Conservation (phyloP, 2,797 vertebrate species). For the Peromyscus attwateri region DNA sequence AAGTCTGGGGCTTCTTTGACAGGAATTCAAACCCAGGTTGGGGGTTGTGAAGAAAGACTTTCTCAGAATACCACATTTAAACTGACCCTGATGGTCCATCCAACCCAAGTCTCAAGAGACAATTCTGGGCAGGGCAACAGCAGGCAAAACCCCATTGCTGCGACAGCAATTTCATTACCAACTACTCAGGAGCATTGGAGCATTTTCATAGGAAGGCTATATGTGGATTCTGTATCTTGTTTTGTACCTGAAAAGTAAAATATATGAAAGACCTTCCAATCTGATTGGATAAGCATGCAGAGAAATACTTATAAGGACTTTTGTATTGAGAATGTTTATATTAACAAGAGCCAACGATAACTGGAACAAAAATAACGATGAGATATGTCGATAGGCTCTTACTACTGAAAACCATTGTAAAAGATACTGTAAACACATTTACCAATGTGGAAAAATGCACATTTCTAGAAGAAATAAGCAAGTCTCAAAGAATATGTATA, state of each 20-base stretch:
- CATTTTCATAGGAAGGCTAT: background rate
- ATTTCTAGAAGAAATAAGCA: conserved; percentile 48
- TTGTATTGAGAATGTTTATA: background rate
- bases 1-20: background rate
- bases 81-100: conserved; percentile 10
- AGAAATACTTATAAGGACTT: conserved; percentile 33
- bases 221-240: background rate
- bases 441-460: conserved; percentile 42
- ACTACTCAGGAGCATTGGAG: background rate
- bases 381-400: conserved; percentile 21
- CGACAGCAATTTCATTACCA: background rate
- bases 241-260: conserved; percentile 28
- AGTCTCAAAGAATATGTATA: conserved; percentile 15
- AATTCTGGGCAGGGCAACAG: no score
- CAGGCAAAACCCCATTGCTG: background rate
- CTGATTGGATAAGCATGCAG: conserved; percentile 9
- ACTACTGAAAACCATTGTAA: conserved; percentile 47
- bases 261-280: conserved; percentile 31
- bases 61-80: background rate
- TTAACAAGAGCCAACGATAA: background rate
- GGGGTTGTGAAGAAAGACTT: background rate
- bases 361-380: conserved; percentile 49
- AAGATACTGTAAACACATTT: conserved; percentile 58
- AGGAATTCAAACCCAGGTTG: conserved; percentile 1
- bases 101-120: background rate